Evolutionary conservation across 1,140 invertebrate genomes (phyloP).

Genomic region (Scaptomyza graminum): DNA sequence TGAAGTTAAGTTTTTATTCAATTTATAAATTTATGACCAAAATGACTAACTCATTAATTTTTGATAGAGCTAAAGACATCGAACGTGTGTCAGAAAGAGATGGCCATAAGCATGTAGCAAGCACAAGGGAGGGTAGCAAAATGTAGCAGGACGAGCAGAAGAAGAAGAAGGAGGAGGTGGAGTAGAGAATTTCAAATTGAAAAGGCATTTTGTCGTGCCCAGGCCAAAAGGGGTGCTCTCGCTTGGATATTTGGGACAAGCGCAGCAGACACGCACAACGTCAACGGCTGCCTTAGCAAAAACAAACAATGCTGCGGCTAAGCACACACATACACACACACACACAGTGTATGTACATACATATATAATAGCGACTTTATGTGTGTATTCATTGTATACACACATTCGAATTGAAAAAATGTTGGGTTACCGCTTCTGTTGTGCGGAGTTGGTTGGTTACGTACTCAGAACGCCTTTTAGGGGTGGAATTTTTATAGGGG

Average conservation of each 20-base stretch:
- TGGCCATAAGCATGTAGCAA: conserved; percentile 6
- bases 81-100: conserved; percentile 15
- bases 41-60: conserved; percentile 82
- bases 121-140: neutral
- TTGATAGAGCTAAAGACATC: conserved; percentile 54
- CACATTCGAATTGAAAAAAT: conserved; percentile 6
- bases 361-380: conserved; percentile 5
- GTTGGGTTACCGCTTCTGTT: neutral
- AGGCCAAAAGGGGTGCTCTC: conserved; percentile 40
- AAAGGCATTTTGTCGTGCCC: conserved; percentile 31
- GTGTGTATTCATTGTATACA: conserved; percentile 1
- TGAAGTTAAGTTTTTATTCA: conserved; percentile 73
- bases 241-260: conserved; percentile 40
- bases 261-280: conserved; percentile 35
- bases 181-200: conserved; percentile 20
- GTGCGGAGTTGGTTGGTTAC: conserved; percentile 65
- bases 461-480: conserved; percentile 14
- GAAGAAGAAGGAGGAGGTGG: neutral
- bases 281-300: conserved; percentile 43
- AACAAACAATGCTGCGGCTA: conserved; percentile 78
- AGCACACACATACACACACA: conserved; percentile 53
- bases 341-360: conserved; percentile 14
- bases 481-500: conserved; percentile 37
- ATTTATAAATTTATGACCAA: conserved; percentile 81
- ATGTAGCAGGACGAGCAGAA: neutral